Percentiles rank a stretch among this genome's conserved stretches.
These are phyloP conservation scores for Danionella cerebrum DNA, from an alignment of 2,113 vertebrate genomes.

Conservation along the genomic window DNA sequence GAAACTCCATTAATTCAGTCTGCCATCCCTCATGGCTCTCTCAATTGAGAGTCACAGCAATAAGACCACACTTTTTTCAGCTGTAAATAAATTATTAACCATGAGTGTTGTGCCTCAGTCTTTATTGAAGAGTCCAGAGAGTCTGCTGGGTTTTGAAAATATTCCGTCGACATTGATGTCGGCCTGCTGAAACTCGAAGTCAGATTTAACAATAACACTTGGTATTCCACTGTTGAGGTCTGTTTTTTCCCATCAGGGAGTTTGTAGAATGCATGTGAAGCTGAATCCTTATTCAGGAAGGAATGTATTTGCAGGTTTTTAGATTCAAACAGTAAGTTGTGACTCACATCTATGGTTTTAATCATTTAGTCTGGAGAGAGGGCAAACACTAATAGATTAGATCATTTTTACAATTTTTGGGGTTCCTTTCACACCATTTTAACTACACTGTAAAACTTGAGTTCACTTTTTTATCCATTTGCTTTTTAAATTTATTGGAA, in stretches of 20 bases:
- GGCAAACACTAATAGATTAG: too few relatives aligned
- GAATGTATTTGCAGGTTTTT: not conserved
- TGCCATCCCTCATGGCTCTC: slow-evolving; percentile 45
- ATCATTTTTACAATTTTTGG: too few relatives aligned
- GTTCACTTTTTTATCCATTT: too few relatives aligned
- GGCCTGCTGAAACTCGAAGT: slow-evolving; percentile 10
- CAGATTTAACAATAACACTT: slow-evolving; percentile 8
- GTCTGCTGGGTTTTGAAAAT: slow-evolving; percentile 38
- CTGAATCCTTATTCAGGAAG: not conserved
- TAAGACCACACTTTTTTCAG: slow-evolving; percentile 54
- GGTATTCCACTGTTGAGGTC: slow-evolving; percentile 20
- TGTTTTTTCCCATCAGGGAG: slow-evolving; percentile 11
- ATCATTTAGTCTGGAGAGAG: too few relatives aligned
- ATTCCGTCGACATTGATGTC: slow-evolving; percentile 46
- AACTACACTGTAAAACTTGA: too few relatives aligned
- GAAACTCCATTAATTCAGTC: slow-evolving; percentile 50
- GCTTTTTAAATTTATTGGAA: too few relatives aligned
- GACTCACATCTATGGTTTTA: too few relatives aligned
- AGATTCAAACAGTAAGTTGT: too few relatives aligned
- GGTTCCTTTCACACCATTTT: too few relatives aligned
- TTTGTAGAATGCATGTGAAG: not conserved
- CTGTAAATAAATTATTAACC: slow-evolving; percentile 51
- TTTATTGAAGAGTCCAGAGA: slow-evolving; percentile 20
- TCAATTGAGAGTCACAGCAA: slow-evolving; percentile 46
- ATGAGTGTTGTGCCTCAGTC: slow-evolving; percentile 1